A percentile compares a stretch with the other conserved stretches of the same genome.
phyloP scores from a whole-genome alignment of 2,797 vertebrate genomes.

The Aselliscus stoliczkanus region DNA sequence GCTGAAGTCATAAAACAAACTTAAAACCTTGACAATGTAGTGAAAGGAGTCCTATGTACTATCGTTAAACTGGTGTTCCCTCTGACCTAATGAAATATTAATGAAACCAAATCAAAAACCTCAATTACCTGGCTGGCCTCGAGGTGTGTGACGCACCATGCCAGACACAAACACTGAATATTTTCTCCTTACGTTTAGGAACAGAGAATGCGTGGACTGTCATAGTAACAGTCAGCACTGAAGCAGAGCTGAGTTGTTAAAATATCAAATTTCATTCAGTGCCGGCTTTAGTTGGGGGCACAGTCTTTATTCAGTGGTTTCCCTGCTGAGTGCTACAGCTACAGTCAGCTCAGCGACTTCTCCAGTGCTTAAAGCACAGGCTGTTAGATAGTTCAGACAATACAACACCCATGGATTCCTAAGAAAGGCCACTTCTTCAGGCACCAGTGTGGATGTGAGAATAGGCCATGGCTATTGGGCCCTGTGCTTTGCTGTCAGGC shows the following conservation, averaged over 20 bases:
- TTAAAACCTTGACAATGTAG: not conserved
- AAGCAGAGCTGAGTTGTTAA: not conserved
- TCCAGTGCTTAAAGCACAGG: not conserved
- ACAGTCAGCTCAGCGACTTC: not conserved
- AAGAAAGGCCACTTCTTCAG: not conserved
- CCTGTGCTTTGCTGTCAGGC: not conserved
- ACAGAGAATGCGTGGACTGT: not conserved
- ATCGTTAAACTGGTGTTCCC: not conserved
- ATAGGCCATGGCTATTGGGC: not conserved
- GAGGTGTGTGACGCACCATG: not conserved
- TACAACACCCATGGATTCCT: not conserved
- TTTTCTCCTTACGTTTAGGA: not conserved
- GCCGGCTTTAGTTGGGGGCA: not conserved
- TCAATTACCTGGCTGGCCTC: not conserved
- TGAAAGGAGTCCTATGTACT: not conserved
- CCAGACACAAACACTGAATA: not conserved
- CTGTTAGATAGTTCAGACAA: not conserved
- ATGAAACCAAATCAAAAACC: not conserved
- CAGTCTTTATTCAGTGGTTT: not conserved
- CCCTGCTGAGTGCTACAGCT: not conserved
- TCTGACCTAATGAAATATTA: not conserved
- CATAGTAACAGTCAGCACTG: not conserved
- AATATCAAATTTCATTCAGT: not conserved
- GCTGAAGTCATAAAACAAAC: conserved; percentile 20
- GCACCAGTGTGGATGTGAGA: not conserved